Conservation (phyloP, 2,797 vertebrate genomes). For the Myripristis jacobus region DNA sequence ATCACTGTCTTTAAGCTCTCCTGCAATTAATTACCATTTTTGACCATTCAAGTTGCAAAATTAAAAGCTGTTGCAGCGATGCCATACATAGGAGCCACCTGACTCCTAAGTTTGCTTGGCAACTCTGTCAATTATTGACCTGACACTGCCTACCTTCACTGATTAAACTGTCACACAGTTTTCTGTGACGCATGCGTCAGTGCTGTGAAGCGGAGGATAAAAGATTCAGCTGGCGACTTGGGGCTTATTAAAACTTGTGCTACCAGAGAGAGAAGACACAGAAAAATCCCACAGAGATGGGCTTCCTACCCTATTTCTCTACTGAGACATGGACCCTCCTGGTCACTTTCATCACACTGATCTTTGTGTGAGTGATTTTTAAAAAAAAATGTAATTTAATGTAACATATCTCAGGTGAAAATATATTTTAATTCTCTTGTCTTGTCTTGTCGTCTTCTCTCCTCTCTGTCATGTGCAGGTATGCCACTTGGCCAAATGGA, state of each 20-base stretch:
- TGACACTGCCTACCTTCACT: not conserved
- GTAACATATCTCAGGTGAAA: not conserved
- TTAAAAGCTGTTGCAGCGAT: too few relatives aligned
- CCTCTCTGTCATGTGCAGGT: constrained; percentile 52
- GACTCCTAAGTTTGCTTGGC: not conserved
- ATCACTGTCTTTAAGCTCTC: too few relatives aligned
- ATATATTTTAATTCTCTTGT: not conserved
- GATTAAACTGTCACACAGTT: constrained; percentile 57
- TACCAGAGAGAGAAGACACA: constrained; percentile 2
- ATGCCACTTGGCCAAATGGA: constrained; percentile 61
- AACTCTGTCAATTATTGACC: constrained; percentile 32
- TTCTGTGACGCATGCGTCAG: not conserved
- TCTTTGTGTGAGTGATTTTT: constrained; percentile 64
- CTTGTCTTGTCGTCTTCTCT: not conserved
- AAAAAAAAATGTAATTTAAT: too few relatives aligned
- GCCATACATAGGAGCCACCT: too few relatives aligned
- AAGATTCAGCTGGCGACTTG: not conserved
- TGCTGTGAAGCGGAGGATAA: not conserved
- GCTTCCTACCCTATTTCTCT: constrained; percentile 59
- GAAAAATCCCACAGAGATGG: constrained; percentile 51
- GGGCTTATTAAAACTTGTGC: not conserved
- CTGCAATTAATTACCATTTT: too few relatives aligned
- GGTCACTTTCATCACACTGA: constrained; percentile 64
- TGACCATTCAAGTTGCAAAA: too few relatives aligned
- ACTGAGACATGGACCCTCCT: constrained; percentile 80